Evolutionary conservation across 2,888 invertebrate species (phyloP).

Genomic region (Gymnoscelis rufifasciata): DNA sequence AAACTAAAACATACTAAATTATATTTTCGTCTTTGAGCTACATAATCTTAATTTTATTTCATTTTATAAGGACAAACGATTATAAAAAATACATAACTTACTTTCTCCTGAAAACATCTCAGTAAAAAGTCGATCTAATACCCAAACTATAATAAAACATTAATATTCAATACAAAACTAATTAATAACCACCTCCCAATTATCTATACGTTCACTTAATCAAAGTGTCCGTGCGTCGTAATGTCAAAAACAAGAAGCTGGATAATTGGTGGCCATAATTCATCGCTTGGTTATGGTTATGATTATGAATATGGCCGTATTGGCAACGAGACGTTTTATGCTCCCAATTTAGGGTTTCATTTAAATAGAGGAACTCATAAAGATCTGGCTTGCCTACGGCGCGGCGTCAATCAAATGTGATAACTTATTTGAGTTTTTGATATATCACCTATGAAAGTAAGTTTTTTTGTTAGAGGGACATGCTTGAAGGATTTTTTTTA

Average conservation of each 20-base stretch:
- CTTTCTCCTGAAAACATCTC: constrained; percentile 7
- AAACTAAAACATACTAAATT: no score
- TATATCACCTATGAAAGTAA: no score
- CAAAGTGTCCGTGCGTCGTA: constrained; percentile 40
- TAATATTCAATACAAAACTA: constrained; percentile 44
- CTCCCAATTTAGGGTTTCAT: constrained; percentile 14
- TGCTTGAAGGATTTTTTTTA: no score
- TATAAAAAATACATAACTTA: no score
- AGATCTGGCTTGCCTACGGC: not conserved
- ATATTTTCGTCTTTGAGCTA: no score
- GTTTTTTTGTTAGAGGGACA: no score
- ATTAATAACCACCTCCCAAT: constrained; percentile 63
- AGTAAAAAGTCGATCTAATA: constrained; percentile 37
- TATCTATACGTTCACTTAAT: constrained; percentile 56
- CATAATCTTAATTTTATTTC: no score
- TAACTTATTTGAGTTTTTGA: no score
- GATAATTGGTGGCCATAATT: constrained; percentile 61
- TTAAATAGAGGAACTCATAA: not conserved
- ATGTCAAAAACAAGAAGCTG: constrained; percentile 50
- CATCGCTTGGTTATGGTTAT: constrained; percentile 47
- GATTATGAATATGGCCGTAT: constrained; percentile 27
- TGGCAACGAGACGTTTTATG: constrained; percentile 24
- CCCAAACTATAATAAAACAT: constrained; percentile 29
- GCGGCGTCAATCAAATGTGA: no score
- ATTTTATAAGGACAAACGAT: no score